Conservation (phyloP, 2,797 vertebrate genomes). For the Leuciscus waleckii region DNA sequence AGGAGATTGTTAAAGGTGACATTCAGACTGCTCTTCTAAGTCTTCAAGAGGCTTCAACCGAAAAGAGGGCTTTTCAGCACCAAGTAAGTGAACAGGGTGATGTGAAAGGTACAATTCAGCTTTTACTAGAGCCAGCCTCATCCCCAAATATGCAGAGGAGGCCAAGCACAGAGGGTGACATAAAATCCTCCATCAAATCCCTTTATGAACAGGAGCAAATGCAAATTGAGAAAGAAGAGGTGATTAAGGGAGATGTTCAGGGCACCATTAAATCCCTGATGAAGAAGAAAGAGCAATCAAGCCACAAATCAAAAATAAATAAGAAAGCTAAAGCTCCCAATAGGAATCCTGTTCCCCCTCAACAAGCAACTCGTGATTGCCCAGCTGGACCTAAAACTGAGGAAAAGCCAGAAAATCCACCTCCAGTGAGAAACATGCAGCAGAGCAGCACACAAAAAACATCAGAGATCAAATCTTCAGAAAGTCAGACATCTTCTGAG, state of each 20-base stretch:
- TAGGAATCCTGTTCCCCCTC: conserved; percentile 73
- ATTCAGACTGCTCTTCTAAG: conserved; percentile 75
- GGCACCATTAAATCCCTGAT: conserved; percentile 81
- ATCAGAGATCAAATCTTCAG: conserved; percentile 72
- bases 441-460: conserved; percentile 71
- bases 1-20: conserved; percentile 78
- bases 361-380: conserved; percentile 70
- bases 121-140: conserved; percentile 76
- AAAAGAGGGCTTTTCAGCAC: conserved; percentile 77
- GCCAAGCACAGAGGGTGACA: conserved; percentile 72
- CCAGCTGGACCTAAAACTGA: conserved; percentile 67
- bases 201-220: conserved; percentile 76
- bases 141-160: conserved; percentile 72
- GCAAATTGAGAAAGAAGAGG: conserved; percentile 78
- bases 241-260: conserved; percentile 79
- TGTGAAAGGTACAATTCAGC: conserved; percentile 79
- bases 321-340: conserved; percentile 75
- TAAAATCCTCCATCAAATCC: conserved; percentile 80
- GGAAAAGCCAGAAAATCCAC: conserved; percentile 65
- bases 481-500: conserved; percentile 74
- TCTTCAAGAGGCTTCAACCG: conserved; percentile 76
- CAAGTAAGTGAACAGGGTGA: conserved; percentile 79
- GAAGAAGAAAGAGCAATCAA: conserved; percentile 81
- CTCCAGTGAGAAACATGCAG: conserved; percentile 74
- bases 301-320: conserved; percentile 70